A percentile compares a stretch with the other conserved stretches of the same genome.
phyloP scores from a whole-genome alignment of 2,888 invertebrate genomes.

The Brenthis ino region DNA sequence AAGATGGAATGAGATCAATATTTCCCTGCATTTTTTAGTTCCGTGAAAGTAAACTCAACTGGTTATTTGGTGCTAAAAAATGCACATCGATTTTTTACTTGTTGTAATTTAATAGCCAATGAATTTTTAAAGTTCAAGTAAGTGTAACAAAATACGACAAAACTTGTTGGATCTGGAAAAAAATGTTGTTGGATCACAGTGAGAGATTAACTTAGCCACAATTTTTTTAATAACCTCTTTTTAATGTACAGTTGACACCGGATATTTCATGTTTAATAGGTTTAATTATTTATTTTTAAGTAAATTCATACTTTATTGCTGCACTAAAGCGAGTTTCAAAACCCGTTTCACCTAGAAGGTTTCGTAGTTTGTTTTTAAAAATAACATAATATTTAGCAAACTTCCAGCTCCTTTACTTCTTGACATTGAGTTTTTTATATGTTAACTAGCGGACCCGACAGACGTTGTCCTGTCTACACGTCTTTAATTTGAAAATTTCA shows the following conservation, averaged over 20 bases:
- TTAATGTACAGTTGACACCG: constrained; percentile 22
- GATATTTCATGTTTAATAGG: constrained; percentile 22
- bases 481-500: no score
- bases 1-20: constrained; percentile 22
- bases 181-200: constrained; percentile 22
- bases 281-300: background rate
- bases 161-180: constrained; percentile 28
- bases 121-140: constrained; percentile 36
- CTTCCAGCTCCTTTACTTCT: background rate
- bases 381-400: background rate
- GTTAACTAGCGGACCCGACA: no score
- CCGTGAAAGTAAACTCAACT: constrained; percentile 35
- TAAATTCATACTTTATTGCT: background rate
- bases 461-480: no score
- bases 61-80: constrained; percentile 35
- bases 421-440: no score
- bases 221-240: constrained; percentile 21
- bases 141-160: constrained; percentile 38
- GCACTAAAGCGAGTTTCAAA: background rate
- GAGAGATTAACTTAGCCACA: constrained; percentile 25
- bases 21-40: constrained; percentile 17
- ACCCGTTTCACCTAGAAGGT: background rate
- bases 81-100: constrained; percentile 32
- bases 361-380: background rate
- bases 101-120: constrained; percentile 33